Conservation (phyloP, 2,888 invertebrate species). For the Machimus rusticus region DNA sequence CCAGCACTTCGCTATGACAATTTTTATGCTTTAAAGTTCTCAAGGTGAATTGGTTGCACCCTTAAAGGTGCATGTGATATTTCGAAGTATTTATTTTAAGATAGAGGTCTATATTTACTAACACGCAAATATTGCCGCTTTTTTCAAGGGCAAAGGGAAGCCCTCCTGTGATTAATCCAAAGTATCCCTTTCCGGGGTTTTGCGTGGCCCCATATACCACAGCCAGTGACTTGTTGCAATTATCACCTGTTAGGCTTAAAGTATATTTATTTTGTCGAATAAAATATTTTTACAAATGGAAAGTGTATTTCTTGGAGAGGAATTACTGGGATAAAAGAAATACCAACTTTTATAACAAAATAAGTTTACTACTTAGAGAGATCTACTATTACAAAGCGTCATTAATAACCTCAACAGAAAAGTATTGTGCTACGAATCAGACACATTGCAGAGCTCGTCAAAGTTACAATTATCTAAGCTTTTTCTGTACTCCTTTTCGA, state of each 20-base stretch:
- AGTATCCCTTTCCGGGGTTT: neutral
- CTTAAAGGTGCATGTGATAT: constrained; percentile 20
- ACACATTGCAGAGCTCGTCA: constrained; percentile 68
- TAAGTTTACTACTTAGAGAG: neutral
- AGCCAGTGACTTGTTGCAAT: neutral
- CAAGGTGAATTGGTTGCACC: neutral
- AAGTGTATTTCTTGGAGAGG: neutral
- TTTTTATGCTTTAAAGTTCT: constrained; percentile 19
- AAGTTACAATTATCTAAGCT: constrained; percentile 74
- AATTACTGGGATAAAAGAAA: neutral
- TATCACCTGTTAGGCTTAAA: neutral
- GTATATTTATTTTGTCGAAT: constrained; percentile 8
- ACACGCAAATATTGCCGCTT: neutral
- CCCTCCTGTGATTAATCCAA: neutral
- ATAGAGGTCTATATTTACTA: neutral
- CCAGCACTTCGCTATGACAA: neutral
- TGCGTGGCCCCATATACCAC: neutral
- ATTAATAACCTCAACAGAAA: neutral
- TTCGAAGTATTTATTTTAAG: constrained; percentile 24
- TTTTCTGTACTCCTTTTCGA: constrained; percentile 68
- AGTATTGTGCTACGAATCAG: neutral
- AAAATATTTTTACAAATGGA: neutral
- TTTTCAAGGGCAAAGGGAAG: neutral
- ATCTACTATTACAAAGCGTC: neutral
- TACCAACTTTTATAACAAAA: neutral